Conservation (phyloP, 2,888 invertebrate species). For the Xestia ashworthii region DNA sequence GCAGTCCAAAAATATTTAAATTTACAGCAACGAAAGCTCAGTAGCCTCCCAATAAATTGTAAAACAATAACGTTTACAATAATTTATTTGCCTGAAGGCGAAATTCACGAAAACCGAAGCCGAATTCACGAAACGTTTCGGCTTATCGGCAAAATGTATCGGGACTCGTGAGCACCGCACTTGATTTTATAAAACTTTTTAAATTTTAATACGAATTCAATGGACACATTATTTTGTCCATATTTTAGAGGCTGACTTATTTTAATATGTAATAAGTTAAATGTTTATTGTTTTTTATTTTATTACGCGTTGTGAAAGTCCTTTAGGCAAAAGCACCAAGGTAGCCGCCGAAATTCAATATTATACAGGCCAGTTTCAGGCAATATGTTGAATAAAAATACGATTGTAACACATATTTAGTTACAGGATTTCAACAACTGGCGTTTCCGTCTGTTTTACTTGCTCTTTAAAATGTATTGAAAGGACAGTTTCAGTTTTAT, state of each 20-base stretch:
- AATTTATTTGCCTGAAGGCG: slow-evolving; percentile 64
- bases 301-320: background rate
- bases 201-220: slow-evolving; percentile 62
- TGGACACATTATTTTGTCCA: slow-evolving; percentile 56
- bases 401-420: no score
- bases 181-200: slow-evolving; percentile 30
- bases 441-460: no score
- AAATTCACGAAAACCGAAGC: slow-evolving; percentile 59
- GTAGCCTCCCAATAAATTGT: slow-evolving; percentile 49
- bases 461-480: background rate
- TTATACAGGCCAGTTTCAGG: no score
- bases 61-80: slow-evolving; percentile 64
- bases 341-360: no score
- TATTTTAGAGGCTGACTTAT: slow-evolving; percentile 33
- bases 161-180: slow-evolving; percentile 40
- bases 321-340: background rate
- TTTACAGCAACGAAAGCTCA: background rate
- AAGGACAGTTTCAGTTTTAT: background rate
- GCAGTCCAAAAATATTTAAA: slow-evolving; percentile 6
- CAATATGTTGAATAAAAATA: no score
- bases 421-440: no score
- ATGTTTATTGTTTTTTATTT: slow-evolving; percentile 31
- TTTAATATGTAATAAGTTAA: slow-evolving; percentile 36
- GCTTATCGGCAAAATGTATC: slow-evolving; percentile 65
- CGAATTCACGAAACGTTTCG: slow-evolving; percentile 54